phyloP scores from a whole-genome alignment of 2,113 vertebrate genomes.

The Athene cunicularia region DNA sequence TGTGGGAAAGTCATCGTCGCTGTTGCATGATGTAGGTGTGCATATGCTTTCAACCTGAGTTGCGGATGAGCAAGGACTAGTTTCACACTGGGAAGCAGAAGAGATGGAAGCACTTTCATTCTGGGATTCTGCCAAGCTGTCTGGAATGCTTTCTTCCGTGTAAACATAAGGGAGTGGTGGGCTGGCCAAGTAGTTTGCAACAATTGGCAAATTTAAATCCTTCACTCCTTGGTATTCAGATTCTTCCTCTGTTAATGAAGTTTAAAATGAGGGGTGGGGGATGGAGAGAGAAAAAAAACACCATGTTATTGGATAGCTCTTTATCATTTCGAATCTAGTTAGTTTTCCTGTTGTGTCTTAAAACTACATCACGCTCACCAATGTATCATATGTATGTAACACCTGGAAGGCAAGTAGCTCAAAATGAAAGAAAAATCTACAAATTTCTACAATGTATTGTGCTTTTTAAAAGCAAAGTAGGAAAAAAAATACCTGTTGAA shows the following conservation, averaged over 20 bases:
- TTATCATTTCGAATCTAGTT: not conserved
- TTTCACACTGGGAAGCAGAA: constrained; percentile 48
- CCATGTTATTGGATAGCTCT: not conserved
- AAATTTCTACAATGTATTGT: not conserved
- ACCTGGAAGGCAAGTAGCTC: not conserved
- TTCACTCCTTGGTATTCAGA: constrained; percentile 76
- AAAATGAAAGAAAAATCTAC: not conserved
- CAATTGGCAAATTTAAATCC: constrained; percentile 75
- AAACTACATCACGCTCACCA: not conserved
- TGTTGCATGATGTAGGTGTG: not conserved
- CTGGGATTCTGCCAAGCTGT: constrained; percentile 43
- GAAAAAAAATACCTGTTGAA: not conserved
- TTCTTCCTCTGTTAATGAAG: constrained; percentile 77
- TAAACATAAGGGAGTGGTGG: constrained; percentile 74
- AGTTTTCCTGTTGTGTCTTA: not conserved
- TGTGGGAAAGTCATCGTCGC: not conserved
- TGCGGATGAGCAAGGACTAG: not conserved
- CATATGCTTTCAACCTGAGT: not conserved
- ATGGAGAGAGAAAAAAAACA: not conserved
- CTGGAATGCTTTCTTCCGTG: constrained; percentile 60
- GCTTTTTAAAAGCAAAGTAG: not conserved
- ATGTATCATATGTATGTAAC: not conserved
- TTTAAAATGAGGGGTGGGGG: not conserved
- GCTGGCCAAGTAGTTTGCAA: constrained; percentile 79
- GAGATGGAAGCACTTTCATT: constrained; percentile 67